Evolutionary conservation across 2,888 invertebrate genomes (phyloP), one percentile per base, ranked within the genome.

Genomic region (Chrysolina americana): DNA sequence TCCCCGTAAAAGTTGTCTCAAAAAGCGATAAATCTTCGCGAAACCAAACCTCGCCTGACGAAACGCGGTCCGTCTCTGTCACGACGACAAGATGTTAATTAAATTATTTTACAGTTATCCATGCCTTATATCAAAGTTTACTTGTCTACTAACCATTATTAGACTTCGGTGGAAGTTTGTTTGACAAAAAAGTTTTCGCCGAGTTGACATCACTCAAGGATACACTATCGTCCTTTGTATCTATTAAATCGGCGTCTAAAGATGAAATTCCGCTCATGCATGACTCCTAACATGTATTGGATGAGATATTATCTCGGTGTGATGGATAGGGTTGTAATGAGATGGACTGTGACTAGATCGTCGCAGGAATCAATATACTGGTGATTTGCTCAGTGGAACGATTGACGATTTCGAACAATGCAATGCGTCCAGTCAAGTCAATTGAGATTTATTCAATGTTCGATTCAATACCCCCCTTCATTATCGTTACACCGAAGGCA

Each of bases 321-420:
- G 59, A 59, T 59, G n/a, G n/a, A 59, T 17, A 19, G 59, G 28
- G n/a, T 59, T 59, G 15, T 59, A 59, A 59, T 59, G 59, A 36
- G 11, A 53, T 44, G 44, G 15, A 36, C 36, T 36, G 0, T 36
- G 36, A 36, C 36, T 0, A 36, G 36, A 8, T 3, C 36, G 36
- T 36, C 36, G 6, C 36, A 36, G 36, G 36, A 36, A 36, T 8
- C 6, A 36, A 6, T 36, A 0, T 3, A 8, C 8, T 36, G 4
- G 8, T 36, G 6, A 36, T 36, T 8, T 4, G 8, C 4, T 36
- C 36, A 6, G 36, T 36, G 36, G 36, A 36, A 6, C 36, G 36
- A 36, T 36, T 36, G 36, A 36, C 36, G 8, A 36, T 36, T 36
- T 36, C 4, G 36, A 36, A 36, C 36, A 36, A 36, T 36, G 36